Evolutionary conservation across 2,113 vertebrate genomes (phyloP).

Genomic region (Larimichthys crocea): DNA sequence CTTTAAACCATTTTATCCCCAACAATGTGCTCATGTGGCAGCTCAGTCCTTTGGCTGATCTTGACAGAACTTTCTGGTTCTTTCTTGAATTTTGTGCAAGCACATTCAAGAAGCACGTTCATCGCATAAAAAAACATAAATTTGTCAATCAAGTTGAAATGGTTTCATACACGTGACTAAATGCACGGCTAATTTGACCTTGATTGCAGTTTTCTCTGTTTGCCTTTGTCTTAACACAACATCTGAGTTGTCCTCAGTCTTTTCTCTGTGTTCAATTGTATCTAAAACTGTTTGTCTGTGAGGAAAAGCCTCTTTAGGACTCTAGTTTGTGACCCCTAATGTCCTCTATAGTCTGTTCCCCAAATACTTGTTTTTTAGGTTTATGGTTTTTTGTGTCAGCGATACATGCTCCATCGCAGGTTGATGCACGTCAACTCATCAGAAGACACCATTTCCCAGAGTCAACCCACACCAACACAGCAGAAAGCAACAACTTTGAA

Average conservation of each 20-base stretch:
- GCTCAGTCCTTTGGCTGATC: background rate
- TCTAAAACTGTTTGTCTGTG: too few species aligned
- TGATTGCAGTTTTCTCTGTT: too few species aligned
- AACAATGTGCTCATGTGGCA: background rate
- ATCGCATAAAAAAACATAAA: background rate
- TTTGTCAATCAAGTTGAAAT: background rate
- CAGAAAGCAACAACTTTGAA: background rate
- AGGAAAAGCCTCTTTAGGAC: background rate
- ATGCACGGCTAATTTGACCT: too few species aligned
- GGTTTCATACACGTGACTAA: too few species aligned
- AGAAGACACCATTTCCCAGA: background rate
- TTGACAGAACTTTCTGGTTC: background rate
- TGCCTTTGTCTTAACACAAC: too few species aligned
- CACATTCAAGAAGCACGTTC: background rate
- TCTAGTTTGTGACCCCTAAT: background rate
- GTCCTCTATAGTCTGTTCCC: too few species aligned
- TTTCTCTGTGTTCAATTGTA: too few species aligned
- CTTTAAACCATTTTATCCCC: too few species aligned
- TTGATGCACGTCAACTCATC: background rate
- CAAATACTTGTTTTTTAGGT: background rate
- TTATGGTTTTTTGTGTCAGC: background rate
- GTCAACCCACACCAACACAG: background rate
- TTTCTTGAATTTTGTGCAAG: background rate
- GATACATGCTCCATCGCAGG: background rate
- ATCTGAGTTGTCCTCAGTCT: too few species aligned